Conservation (phyloP, 2,888 invertebrate species). For the Cheilosia scutellata region DNA sequence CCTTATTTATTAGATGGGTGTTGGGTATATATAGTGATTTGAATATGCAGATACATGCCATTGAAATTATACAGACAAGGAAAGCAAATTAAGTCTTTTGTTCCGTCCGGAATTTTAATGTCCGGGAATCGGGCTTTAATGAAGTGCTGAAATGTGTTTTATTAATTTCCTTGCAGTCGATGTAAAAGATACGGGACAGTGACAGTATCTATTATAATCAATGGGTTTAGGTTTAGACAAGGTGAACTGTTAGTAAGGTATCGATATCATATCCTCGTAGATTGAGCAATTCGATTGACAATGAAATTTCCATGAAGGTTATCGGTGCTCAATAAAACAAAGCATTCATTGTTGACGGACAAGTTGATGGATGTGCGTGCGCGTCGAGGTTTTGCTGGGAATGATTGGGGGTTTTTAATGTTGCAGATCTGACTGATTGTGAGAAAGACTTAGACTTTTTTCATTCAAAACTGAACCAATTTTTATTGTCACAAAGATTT, state of each 20-base stretch:
- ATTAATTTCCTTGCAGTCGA: constrained; percentile 42
- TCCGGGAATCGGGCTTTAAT: constrained; percentile 57
- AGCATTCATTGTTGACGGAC: background rate
- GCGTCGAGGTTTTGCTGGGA: no score
- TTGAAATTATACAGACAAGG: constrained; percentile 44
- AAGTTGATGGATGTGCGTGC: no score
- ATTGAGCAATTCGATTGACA: background rate
- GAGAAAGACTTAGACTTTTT: no score
- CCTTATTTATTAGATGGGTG: constrained; percentile 37
- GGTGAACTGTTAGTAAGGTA: background rate
- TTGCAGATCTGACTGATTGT: no score
- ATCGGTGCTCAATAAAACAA: background rate
- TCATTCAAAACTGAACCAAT: no score
- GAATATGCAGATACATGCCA: constrained; percentile 53
- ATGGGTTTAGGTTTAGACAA: constrained; percentile 17
- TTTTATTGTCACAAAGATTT: no score
- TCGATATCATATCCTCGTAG: background rate
- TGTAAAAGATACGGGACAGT: constrained; percentile 13
- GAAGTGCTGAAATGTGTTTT: constrained; percentile 64
- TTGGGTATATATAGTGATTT: constrained; percentile 62
- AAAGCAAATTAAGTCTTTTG: constrained; percentile 67
- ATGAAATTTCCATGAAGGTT: background rate
- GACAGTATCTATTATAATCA: constrained; percentile 21
- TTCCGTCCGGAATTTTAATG: constrained; percentile 40
- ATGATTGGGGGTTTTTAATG: no score